Evolutionary conservation across 2,113 vertebrate genomes (phyloP), one percentile per base, ranked within the genome.

Genomic region (Engraulis encrasicolus): DNA sequence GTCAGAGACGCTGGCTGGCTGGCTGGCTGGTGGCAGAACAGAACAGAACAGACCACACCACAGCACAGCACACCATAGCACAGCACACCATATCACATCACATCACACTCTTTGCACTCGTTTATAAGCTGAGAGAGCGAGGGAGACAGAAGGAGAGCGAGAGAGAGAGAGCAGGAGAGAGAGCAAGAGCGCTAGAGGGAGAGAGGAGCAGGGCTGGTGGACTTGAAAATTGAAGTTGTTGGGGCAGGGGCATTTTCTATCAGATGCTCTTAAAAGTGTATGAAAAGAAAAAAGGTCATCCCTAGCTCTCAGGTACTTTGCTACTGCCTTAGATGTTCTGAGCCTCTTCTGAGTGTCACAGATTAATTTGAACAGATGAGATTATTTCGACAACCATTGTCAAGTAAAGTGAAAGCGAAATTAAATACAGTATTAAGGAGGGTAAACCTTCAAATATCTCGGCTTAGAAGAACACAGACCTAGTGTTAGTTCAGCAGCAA

Each of bases 111-210:
- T 36, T 27, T 34, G 66, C 54, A 81, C 83, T 27, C 87, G 82
- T 50, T 71, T n/a, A n/a, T n/a, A n/a, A 54, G 20, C n/a, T 78
- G 79, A 50, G 78, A 49, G 85, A 83, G 86, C n/a, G 78, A 80
- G 81, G 77, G 82, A 87, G 87, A n/a, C 20, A 6, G 20, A 37
- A 71, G 52, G 82, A 81, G 82, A 85, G n/a, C 2, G 58, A 2
- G 58, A 66, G 54, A 23, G 58, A 31, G 50, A 19, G 50, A 54
- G 54, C 20, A 6, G 20, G 54, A 71, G 52, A 45, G 23, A 83
- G 81, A 84, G 79, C 45, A n/a, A n/a, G 52, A 58, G 52, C 27
- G 27, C 17, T 7, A 34, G 61, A 15, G 9, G 27, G 58, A 66
- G 58, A 31, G 58, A 27, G 31, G 23, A 14, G 31, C 7, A 36